Base-by-base conservation (phyloP, 2,888 invertebrate genomes). In the Cenopis cana region DNA sequence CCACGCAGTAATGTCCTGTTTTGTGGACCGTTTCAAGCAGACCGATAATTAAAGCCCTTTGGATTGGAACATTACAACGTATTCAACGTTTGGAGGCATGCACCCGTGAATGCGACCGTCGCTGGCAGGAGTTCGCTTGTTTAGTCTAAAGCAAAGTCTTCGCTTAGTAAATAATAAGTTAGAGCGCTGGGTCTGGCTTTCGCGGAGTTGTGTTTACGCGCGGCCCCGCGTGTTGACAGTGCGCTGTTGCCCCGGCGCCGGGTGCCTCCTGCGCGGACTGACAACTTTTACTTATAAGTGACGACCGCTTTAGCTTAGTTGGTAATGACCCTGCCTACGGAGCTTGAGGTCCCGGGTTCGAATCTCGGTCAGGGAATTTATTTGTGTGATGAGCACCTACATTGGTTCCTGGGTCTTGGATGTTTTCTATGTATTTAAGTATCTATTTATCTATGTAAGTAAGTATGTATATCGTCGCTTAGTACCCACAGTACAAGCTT, bases 141-240 rank as follows among this genome's bases (percentile, higher is more conserved):
- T 83, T 84, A 82, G 84, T 81, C 79, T 78, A 80, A 78, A 86
- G 82, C 81, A 76, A 79, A 81, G 81, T 78, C 81, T 83, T 84
- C 80, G 76, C 79, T 82, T 78, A 73, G 85, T 83, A 86, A 88
- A 89, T 89, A 88, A 84, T 82, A 81, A 86, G 85, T 85, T 85
- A 78, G 77, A 81, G 75, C 78, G 79, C 80, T 80, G 74, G 77
- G 80, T 82, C 81, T 81, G 82, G 80, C 82, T 88, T 85, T 86
- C 78, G 81, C 84, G 79, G 82, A 85, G 84, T 77, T 77, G 73
- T 88, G 84, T 89, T 86, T 87, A 85, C 85, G 81, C 81, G 80
- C 79, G 82, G 79, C 79, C 80, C 76, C 79, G 78, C 77, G 76
- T 75, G 71, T 75, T 73, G 71, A 75, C 68, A 36, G 67, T 69